Base-by-base conservation (phyloP, 2,888 invertebrate genomes). In the Syrphus vitripennis region DNA sequence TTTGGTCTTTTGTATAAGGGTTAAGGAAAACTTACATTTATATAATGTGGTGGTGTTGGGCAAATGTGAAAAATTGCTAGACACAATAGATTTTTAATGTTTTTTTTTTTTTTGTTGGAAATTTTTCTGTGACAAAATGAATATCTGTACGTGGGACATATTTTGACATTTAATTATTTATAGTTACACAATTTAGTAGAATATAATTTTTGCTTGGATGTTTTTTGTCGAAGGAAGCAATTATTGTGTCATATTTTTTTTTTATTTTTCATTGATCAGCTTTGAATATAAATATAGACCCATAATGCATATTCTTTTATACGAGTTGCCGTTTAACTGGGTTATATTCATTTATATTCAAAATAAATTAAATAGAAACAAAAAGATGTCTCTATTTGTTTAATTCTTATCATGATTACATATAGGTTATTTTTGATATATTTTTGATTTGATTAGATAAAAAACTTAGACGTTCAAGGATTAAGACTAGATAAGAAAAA, bases 81-180 rank as follows among this genome's bases (percentile, higher is more conserved):
- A 65, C 16, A 65, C 65, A 72, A 79, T 72, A 72, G 65, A 65
- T 79, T 65, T 72, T 63, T 55, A 24, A 61, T 61, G 34, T 14
- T 26, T 19, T 37, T 10, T 5, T 19, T 45, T 6, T 19, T 9
- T 19, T 14, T 29, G 24, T 19, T 24, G n/a, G 42, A 26, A 26
- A 53, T 61, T 78, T 29, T 69, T 37, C 34, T 24, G 55, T 71
- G 12, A 65, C 9, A 50, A 16, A 31, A 24, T 24, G 19, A 37
- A 48, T 37, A 26, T 26, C 2, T 26, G 34, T 16, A 50, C 29
- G 14, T 50, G 14, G 48, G 81, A 63, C 81, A 63, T 63, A 40
- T 70, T 74, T 81, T 75, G 69, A 63, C 75, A 69, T 81, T 63
- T 53, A 69, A 75, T 72, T 79, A 71, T 75, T 81, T 59, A 75